Evolutionary conservation across 1,140 invertebrate species (phyloP).

Genomic region (Drosophila kanapiae): DNA sequence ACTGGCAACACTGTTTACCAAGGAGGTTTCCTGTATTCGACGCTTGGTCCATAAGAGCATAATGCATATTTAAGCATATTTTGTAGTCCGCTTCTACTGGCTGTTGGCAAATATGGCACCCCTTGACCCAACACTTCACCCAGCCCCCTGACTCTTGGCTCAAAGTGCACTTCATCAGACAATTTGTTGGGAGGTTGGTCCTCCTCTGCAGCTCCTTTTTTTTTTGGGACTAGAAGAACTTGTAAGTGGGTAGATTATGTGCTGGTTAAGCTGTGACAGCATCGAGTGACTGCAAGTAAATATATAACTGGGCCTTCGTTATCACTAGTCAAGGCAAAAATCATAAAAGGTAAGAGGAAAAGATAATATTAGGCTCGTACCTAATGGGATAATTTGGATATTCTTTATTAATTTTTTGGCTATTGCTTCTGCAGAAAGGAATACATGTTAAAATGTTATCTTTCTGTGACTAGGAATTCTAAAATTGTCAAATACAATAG

Average conservation of each 20-base stretch:
- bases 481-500: neutral
- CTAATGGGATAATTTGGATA: too few relatives aligned
- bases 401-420: too few relatives aligned
- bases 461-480: too few relatives aligned
- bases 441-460: too few relatives aligned
- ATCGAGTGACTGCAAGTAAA: conserved; percentile 16
- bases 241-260: conserved; percentile 51
- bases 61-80: conserved; percentile 84
- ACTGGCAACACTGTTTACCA: conserved; percentile 20
- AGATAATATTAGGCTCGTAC: neutral
- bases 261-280: conserved; percentile 34
- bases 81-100: conserved; percentile 77
- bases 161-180: conserved; percentile 77
- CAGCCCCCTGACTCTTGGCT: conserved; percentile 13
- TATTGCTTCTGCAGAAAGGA: too few relatives aligned
- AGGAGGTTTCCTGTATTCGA: conserved; percentile 19
- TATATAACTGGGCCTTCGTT: conserved; percentile 9
- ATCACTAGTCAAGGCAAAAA: neutral
- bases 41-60: conserved; percentile 68
- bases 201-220: neutral
- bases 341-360: neutral
- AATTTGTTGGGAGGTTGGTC: conserved; percentile 57
- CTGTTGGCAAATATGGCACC: conserved; percentile 37
- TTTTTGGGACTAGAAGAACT: conserved; percentile 5
- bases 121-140: conserved; percentile 8